Evolutionary conservation across 2,888 invertebrate genomes (phyloP).

Genomic region (Litoditis marina): DNA sequence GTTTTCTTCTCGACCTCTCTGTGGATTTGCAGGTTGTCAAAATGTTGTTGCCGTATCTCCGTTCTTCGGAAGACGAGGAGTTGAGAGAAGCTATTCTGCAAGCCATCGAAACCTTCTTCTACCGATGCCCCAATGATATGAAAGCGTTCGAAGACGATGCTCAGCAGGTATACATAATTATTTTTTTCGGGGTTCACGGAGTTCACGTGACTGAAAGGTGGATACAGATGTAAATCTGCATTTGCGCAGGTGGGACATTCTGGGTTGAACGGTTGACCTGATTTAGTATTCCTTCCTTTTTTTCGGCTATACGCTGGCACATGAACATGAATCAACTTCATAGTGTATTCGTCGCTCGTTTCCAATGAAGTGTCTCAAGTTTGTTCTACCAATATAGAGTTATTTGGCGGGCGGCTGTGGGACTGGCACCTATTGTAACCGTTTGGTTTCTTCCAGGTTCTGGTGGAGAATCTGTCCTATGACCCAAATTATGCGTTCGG

Average conservation of each 20-base stretch:
- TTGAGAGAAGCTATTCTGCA: slow-evolving; percentile 86
- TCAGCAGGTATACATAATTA: slow-evolving; percentile 3
- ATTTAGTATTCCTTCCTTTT: no score
- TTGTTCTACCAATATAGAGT: not conserved
- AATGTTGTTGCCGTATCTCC: slow-evolving; percentile 1
- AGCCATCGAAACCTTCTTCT: slow-evolving; percentile 89
- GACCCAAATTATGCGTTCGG: slow-evolving; percentile 99
- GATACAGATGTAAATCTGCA: no score
- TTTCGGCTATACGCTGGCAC: no score
- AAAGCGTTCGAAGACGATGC: slow-evolving; percentile 65
- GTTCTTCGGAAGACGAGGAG: slow-evolving; percentile 79
- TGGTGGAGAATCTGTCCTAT: slow-evolving; percentile 74
- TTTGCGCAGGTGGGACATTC: no score
- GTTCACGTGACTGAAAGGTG: no score
- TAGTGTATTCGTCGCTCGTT: no score
- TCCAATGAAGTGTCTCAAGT: no score
- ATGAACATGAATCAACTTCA: no score
- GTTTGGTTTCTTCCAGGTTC: slow-evolving; percentile 14
- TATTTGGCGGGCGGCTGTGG: no score
- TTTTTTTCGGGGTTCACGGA: no score
- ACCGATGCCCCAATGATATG: slow-evolving; percentile 93
- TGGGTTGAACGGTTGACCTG: no score
- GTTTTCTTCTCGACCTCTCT: not conserved
- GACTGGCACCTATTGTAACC: no score
- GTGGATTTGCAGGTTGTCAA: slow-evolving; percentile 17